Evolutionary conservation across 2,888 invertebrate species (phyloP), one percentile per base, ranked within the genome.

Genomic region (Fragum sueziense): DNA sequence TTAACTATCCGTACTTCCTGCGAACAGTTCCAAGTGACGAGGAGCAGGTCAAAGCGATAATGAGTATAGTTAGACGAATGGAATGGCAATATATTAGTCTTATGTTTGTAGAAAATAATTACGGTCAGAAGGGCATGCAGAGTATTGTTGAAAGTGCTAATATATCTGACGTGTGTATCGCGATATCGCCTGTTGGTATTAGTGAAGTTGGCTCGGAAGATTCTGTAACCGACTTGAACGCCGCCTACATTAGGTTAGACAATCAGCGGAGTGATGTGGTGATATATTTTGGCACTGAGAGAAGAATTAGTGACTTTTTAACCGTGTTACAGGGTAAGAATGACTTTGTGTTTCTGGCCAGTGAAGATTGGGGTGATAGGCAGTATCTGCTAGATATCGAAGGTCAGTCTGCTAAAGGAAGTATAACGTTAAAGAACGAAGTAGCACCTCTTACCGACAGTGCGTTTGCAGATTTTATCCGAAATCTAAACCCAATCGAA

Each of bases 21-120:
- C 81, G 91, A n/a, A 91, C 90, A 9, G 91, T 91, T 20, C 90
- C 90, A 9, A 90, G 90, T 81, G 91, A 91, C 76, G 85, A 86
- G 6, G 86, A 87, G 34, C 91, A 92, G 72, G 90, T 90, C 2
- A 68, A 80, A 27, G 90, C 88, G 0, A 89, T 91, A 82, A 76
- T 90, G 2, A 82, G 85, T 17, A 85, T 92, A 17, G 74, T 91
- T 2, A 78, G 85, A 34, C 62, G 41, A 0, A 87, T 91, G 84
- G 81, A 81, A 0, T 91, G 91, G 91, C 70, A 88, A 61, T 91
- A 90, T 51, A 87, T 91, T 17, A 90, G 90, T 25, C 62, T 91
- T 3, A 62, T 92, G 27, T 91, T 88, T 72, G 89, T 90, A 1
- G 76, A 87, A 41, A 90, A 90, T 69, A 91, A 91, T 69, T 91